A percentile compares a stretch with the other conserved stretches of the same genome.
phyloP scores from a whole-genome alignment of 2,888 invertebrate genomes.

The Venustoraphidia nigricollis region DNA sequence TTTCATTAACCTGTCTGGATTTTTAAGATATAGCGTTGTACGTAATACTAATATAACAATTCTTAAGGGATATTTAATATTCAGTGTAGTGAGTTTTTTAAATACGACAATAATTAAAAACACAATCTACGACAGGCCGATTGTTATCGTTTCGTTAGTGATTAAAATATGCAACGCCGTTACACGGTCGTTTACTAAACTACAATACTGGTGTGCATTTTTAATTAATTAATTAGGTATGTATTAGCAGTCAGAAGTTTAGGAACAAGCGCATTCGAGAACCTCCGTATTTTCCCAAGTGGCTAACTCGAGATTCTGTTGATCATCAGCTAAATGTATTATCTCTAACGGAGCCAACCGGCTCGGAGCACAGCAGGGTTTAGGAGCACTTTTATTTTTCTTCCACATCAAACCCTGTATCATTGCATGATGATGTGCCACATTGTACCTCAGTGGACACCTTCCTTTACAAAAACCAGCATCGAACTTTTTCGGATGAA shows the following conservation, averaged over 20 bases:
- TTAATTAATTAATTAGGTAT: too few relatives aligned
- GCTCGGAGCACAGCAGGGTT: constrained; percentile 54
- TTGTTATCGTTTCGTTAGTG: neutral
- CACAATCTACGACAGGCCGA: neutral
- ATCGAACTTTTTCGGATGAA: constrained; percentile 53
- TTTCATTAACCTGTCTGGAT: too few relatives aligned
- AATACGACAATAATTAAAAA: neutral
- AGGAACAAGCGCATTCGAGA: constrained; percentile 56
- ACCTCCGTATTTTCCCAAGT: constrained; percentile 57
- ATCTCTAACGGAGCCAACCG: constrained; percentile 48
- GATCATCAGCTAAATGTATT: constrained; percentile 45
- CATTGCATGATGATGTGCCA: constrained; percentile 54
- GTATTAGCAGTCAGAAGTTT: constrained; percentile 15
- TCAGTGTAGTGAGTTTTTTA: neutral
- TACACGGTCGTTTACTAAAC: neutral
- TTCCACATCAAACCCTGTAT: constrained; percentile 52
- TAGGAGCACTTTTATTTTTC: constrained; percentile 34
- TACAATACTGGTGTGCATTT: too few relatives aligned
- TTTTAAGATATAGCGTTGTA: too few relatives aligned
- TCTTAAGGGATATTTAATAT: too few relatives aligned
- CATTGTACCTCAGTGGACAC: constrained; percentile 50
- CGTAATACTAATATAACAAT: too few relatives aligned
- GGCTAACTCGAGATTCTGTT: constrained; percentile 42
- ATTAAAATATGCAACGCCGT: neutral
- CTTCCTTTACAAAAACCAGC: constrained; percentile 55